These are phyloP conservation scores for Limenitis arthemis DNA, from an alignment of 2,888 invertebrate species.

Conservation along the genomic window DNA sequence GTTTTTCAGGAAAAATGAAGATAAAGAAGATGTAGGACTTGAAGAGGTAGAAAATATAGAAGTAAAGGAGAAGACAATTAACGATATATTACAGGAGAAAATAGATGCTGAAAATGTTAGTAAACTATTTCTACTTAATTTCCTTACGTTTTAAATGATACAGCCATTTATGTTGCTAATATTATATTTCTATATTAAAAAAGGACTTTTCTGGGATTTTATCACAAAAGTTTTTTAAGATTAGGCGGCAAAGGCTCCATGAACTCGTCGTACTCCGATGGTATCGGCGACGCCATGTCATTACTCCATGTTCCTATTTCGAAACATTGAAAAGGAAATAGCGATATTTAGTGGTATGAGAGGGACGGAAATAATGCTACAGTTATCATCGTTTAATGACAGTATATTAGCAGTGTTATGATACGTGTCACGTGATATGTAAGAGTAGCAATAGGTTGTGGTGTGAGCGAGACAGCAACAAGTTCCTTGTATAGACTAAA, in stretches of 20 bases:
- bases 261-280: constrained; percentile 55
- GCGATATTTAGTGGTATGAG: too few relatives aligned
- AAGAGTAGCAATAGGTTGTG: too few relatives aligned
- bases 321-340: constrained; percentile 68
- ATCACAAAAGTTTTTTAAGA: too few relatives aligned
- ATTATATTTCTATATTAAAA: too few relatives aligned
- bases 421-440: too few relatives aligned
- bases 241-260: constrained; percentile 74
- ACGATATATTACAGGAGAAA: constrained; percentile 56
- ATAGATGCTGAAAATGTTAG: constrained; percentile 56
- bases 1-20: constrained; percentile 1
- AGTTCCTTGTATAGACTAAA: too few relatives aligned
- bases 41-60: constrained; percentile 25
- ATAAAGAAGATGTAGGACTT: constrained; percentile 22
- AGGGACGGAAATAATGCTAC: background rate
- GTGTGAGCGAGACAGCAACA: too few relatives aligned
- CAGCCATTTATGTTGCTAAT: too few relatives aligned
- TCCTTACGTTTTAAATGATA: background rate
- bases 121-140: constrained; percentile 5
- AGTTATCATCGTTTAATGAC: background rate
- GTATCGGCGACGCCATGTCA: constrained; percentile 82
- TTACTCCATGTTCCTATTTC: constrained; percentile 95
- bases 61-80: constrained; percentile 47
- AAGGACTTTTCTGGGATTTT: too few relatives aligned
- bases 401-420: too few relatives aligned